Percentiles rank a stretch among this genome's conserved stretches.
These are phyloP conservation scores for Puffinus mauretanicus DNA, from an alignment of 2,113 vertebrate species.

Conservation along the genomic window DNA sequence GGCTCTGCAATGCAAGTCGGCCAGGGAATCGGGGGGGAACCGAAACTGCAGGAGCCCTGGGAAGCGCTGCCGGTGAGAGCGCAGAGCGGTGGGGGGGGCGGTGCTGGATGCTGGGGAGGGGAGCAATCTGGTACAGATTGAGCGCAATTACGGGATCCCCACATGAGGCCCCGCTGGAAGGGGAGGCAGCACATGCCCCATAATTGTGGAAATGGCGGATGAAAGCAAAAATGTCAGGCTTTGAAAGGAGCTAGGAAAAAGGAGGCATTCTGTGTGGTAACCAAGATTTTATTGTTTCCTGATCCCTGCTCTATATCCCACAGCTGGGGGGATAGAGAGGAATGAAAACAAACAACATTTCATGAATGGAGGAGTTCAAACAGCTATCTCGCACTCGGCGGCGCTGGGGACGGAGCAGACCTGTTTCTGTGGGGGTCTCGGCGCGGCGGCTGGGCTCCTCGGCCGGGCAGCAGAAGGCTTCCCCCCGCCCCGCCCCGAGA, in stretches of 20 bases:
- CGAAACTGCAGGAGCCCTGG: background rate
- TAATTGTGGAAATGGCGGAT: conserved; percentile 6
- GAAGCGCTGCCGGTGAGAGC: background rate
- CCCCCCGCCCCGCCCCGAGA: too few relatives aligned
- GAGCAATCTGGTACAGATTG: background rate
- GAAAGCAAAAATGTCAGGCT: conserved; percentile 63
- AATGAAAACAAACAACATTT: background rate
- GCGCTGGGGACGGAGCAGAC: background rate
- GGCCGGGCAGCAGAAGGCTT: background rate
- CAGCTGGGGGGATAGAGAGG: conserved; percentile 23
- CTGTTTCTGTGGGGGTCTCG: background rate
- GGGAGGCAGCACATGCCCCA: background rate
- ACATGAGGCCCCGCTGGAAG: background rate
- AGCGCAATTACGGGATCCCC: background rate
- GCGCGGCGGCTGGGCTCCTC: background rate
- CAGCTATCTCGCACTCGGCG: background rate
- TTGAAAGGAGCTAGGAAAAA: conserved; percentile 18
- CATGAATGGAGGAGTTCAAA: background rate
- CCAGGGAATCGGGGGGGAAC: background rate
- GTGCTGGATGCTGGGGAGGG: background rate
- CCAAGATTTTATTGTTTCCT: conserved; percentile 57
- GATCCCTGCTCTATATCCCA: background rate
- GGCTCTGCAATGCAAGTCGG: background rate
- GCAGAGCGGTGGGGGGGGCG: background rate
- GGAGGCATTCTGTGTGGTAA: conserved; percentile 38